Percentiles rank a stretch among this genome's conserved stretches.
Conservation (phyloP, 2,888 invertebrate genomes). For the Choristoneura rosaceana region DNA sequence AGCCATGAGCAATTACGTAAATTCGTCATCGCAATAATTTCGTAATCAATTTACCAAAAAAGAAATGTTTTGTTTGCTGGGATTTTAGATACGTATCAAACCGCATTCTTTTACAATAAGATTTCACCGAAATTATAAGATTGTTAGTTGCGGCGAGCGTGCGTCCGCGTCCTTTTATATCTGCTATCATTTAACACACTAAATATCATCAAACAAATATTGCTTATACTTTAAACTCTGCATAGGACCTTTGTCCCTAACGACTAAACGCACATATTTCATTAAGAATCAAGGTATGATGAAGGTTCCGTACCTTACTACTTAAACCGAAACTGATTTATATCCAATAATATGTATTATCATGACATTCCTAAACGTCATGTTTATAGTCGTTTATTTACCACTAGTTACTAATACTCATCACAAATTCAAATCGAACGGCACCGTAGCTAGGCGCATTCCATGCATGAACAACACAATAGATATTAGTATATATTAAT, state of each 20-base stretch:
- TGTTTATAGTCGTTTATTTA: slow-evolving; percentile 36
- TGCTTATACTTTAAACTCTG: neutral
- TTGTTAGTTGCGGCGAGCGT: slow-evolving; percentile 19
- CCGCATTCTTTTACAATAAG: slow-evolving; percentile 36
- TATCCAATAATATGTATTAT: slow-evolving; percentile 12
- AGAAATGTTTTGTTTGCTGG: slow-evolving; percentile 38
- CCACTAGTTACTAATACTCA: slow-evolving; percentile 28
- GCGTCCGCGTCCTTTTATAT: slow-evolving; percentile 39
- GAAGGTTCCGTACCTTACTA: neutral
- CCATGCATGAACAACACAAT: slow-evolving; percentile 55
- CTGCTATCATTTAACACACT: neutral
- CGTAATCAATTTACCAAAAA: slow-evolving; percentile 39
- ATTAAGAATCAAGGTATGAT: neutral
- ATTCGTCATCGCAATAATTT: slow-evolving; percentile 13
- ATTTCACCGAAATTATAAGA: slow-evolving; percentile 43
- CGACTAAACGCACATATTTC: slow-evolving; percentile 11
- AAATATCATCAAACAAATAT: neutral
- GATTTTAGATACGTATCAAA: slow-evolving; percentile 44
- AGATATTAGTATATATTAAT: slow-evolving; percentile 60
- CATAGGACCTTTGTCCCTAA: neutral
- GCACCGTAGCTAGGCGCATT: slow-evolving; percentile 52
- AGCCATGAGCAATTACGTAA: slow-evolving; percentile 35
- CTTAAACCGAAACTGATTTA: slow-evolving; percentile 7
- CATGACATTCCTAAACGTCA: slow-evolving; percentile 19
- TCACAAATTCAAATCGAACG: slow-evolving; percentile 37